Percentiles rank a stretch among this genome's conserved stretches.
Evolutionary conservation across 2,888 invertebrate species (phyloP).

Genomic region (Pseudoips prasinana): DNA sequence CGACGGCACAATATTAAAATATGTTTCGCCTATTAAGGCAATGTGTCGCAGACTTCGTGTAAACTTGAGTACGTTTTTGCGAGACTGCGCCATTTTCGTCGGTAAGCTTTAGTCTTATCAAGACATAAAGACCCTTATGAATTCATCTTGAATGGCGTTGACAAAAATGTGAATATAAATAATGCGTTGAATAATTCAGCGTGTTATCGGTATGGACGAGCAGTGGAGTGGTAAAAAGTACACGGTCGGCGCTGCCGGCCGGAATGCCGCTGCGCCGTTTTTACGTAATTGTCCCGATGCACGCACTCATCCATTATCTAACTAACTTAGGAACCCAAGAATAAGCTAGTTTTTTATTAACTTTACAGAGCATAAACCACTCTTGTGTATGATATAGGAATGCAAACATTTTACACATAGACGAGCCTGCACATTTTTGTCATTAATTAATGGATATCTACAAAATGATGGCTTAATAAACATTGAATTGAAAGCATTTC

Average conservation of each 20-base stretch:
- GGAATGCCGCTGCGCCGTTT: constrained; percentile 74
- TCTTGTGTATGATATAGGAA: neutral
- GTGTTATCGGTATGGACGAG: constrained; percentile 76
- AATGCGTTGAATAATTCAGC: constrained; percentile 80
- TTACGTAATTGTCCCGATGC: constrained; percentile 77
- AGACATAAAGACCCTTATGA: constrained; percentile 80
- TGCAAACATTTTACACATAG: no score
- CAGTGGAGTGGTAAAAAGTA: constrained; percentile 59
- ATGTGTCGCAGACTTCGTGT: constrained; percentile 48
- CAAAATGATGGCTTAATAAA: no score
- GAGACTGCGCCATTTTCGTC: constrained; percentile 54
- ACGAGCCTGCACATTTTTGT: no score
- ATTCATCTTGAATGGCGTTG: constrained; percentile 78
- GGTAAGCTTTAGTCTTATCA: constrained; percentile 79
- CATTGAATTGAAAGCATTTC: no score
- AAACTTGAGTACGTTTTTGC: constrained; percentile 58
- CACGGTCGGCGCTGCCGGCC: constrained; percentile 55
- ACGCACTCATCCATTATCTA: constrained; percentile 81
- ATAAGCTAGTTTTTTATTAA: constrained; percentile 30
- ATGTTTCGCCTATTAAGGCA: constrained; percentile 45
- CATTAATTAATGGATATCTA: no score
- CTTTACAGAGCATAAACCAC: constrained; percentile 30
- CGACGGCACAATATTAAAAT: constrained; percentile 31
- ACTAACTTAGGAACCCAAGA: constrained; percentile 34
- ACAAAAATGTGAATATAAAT: constrained; percentile 81